Base-by-base conservation (phyloP, 2,888 invertebrate species). In the Dryomyza anilis region DNA sequence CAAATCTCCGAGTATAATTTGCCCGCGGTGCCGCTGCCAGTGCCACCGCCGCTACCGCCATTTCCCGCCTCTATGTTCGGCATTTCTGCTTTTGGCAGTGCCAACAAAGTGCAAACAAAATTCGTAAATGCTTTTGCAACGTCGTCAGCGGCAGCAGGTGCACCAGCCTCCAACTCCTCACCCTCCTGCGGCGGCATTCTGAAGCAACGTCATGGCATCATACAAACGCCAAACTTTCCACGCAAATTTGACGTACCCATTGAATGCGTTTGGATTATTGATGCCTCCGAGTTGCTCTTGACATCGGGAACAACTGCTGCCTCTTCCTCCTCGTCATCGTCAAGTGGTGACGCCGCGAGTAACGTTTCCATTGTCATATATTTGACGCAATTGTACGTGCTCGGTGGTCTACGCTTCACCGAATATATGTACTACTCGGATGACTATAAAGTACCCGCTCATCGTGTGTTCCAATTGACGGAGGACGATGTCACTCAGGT, bases 211-310 rank as follows among this genome's bases (percentile, higher is more conserved):
- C 86, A 87, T 52, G 94, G 95, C 43, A 84, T 89, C 61, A 88
- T 96, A 56, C 88, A 91, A 69, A 94, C 94, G 14, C 95, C 95
- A 0, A 89, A 91, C 78, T 96, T 95, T 78, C 96, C 96, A 0
- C 85, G 87, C 66, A 86, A 90, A 25, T 96, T 95, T 81, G 86
- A 87, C 6, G 91, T 93, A 46, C 96, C 96, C 16, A 89, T 95
- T 67, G 88, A 88, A 72, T 95, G 95, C 81, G 88, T 90, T 73
- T 96, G 95, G 95, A 87, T 95, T 65, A 92, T 96, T 78, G 92
- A 94, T 77, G 90, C 91, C n/a, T 89, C 91, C 69, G 85, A 86
- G 65, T 66, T 81, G 75, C 89, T 91, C 43, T 73, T 73, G 12
- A 67, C 71, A 45, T 53, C 64, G 60, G 66, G 55, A 45, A 60